Percentiles rank a stretch among this genome's conserved stretches.
These are phyloP conservation scores for Drymonia ruficornis DNA, from an alignment of 2,888 invertebrate species.

Conservation along the genomic window DNA sequence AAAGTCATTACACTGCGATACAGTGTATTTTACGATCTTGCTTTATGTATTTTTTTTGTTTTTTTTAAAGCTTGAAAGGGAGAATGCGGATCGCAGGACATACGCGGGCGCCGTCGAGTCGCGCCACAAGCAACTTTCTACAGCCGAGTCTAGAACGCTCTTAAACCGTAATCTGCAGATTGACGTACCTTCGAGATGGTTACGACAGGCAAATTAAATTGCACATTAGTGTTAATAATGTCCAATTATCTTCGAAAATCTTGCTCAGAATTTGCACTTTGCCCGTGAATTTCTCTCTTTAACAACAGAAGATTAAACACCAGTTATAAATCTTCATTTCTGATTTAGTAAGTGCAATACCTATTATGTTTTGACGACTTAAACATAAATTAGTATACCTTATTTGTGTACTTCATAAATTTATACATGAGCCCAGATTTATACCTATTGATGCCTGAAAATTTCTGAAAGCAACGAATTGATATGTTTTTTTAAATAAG, in stretches of 20 bases:
- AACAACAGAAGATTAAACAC: conserved; percentile 15
- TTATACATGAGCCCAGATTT: too few relatives aligned
- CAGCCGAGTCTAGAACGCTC: conserved; percentile 80
- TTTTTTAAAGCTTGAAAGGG: conserved; percentile 71
- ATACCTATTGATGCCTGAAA: too few relatives aligned
- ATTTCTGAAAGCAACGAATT: too few relatives aligned
- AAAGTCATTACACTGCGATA: conserved; percentile 57
- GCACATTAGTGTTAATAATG: conserved; percentile 69
- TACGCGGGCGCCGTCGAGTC: conserved; percentile 78
- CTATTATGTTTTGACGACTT: conserved; percentile 13
- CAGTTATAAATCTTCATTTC: conserved; percentile 8
- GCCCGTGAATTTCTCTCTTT: conserved; percentile 36
- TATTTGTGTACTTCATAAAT: too few relatives aligned
- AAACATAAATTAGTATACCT: neutral
- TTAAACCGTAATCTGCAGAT: conserved; percentile 82
- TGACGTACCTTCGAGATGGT: conserved; percentile 78
- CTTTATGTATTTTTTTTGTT: conserved; percentile 70
- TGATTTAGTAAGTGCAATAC: conserved; percentile 16
- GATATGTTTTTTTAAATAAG: too few relatives aligned
- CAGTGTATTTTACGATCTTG: conserved; percentile 70
- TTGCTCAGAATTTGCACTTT: conserved; percentile 32
- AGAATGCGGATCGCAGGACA: conserved; percentile 82
- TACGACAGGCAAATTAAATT: conserved; percentile 79
- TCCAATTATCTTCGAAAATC: conserved; percentile 49
- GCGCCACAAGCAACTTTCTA: conserved; percentile 84